These are phyloP conservation scores for Panagrolaimus sp. DNA, from an alignment of 1,140 invertebrate genomes.

Conservation along the genomic window DNA sequence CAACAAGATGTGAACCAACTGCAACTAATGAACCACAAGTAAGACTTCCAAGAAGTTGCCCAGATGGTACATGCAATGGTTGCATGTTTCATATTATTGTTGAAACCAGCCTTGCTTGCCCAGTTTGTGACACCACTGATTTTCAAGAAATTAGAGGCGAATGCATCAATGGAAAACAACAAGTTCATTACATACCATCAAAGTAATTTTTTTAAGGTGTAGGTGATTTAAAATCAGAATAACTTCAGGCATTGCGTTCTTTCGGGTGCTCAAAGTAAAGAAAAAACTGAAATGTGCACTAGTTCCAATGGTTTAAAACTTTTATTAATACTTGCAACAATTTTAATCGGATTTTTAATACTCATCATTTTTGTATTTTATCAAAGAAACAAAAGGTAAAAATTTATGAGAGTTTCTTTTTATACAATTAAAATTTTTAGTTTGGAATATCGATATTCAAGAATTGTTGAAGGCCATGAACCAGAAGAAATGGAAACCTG, in stretches of 20 bases:
- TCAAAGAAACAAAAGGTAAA: slow-evolving; percentile 39
- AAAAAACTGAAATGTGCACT: slow-evolving; percentile 35
- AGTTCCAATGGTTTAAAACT: slow-evolving; percentile 19
- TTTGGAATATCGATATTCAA: slow-evolving; percentile 40
- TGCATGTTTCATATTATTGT: slow-evolving; percentile 65
- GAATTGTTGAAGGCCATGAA: slow-evolving; percentile 42
- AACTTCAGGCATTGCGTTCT: slow-evolving; percentile 40
- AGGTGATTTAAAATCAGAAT: background rate
- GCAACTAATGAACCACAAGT: slow-evolving; percentile 25
- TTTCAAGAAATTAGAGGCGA: slow-evolving; percentile 63
- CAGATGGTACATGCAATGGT: slow-evolving; percentile 67
- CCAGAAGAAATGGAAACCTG: slow-evolving; percentile 35
- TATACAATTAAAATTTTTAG: slow-evolving; percentile 20
- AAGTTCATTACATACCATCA: slow-evolving; percentile 63
- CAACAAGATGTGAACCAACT: slow-evolving; percentile 60
- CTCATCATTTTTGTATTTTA: slow-evolving; percentile 39
- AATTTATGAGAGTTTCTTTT: background rate
- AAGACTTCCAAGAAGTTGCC: slow-evolving; percentile 62
- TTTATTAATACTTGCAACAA: slow-evolving; percentile 30
- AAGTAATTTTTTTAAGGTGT: slow-evolving; percentile 55
- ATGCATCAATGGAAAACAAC: slow-evolving; percentile 63
- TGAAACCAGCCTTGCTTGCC: slow-evolving; percentile 62
- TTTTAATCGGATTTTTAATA: slow-evolving; percentile 30
- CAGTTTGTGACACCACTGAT: slow-evolving; percentile 61
- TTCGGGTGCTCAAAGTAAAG: slow-evolving; percentile 37